Conservation (phyloP, 53 echinoderm and acorn worm species). For the Astropecten irregularis region DNA sequence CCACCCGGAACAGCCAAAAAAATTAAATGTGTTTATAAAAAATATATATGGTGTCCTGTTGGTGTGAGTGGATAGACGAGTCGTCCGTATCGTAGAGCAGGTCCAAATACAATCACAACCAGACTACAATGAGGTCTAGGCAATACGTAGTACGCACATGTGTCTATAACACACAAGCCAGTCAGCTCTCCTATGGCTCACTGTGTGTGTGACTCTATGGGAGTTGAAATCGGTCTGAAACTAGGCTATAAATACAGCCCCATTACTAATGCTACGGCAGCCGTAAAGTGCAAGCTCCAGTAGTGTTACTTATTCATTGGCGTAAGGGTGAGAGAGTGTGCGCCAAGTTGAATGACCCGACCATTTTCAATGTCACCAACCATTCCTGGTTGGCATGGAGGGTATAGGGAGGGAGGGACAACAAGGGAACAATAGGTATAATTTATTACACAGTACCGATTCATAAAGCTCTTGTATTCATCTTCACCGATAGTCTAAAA, state of each 20-base stretch:
- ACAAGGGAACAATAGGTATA: too few relatives aligned
- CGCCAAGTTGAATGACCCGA: slow-evolving; percentile 49
- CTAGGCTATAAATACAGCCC: slow-evolving; percentile 70
- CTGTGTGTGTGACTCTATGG: neutral
- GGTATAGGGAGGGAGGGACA: too few relatives aligned
- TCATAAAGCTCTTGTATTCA: too few relatives aligned
- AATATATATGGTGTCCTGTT: too few relatives aligned
- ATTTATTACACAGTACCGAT: too few relatives aligned
- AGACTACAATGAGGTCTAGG: neutral
- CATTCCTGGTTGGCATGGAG: too few relatives aligned
- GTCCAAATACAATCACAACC: neutral
- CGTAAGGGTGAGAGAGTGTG: neutral
- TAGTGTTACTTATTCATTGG: slow-evolving; percentile 57
- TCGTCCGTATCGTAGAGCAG: too few relatives aligned
- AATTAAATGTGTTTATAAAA: too few relatives aligned
- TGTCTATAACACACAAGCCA: neutral
- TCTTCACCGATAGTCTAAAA: too few relatives aligned
- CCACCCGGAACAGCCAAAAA: too few relatives aligned
- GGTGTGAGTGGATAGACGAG: too few relatives aligned
- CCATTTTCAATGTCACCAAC: slow-evolving; percentile 41
- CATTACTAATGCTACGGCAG: slow-evolving; percentile 67
- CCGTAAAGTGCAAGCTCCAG: slow-evolving; percentile 52
- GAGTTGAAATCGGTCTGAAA: slow-evolving; percentile 61
- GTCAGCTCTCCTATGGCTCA: too few relatives aligned
- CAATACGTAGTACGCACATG: slow-evolving; percentile 30